These are phyloP conservation scores for Lagocephalus sceleratus DNA, from an alignment of 2,797 vertebrate species.

Conservation along the genomic window DNA sequence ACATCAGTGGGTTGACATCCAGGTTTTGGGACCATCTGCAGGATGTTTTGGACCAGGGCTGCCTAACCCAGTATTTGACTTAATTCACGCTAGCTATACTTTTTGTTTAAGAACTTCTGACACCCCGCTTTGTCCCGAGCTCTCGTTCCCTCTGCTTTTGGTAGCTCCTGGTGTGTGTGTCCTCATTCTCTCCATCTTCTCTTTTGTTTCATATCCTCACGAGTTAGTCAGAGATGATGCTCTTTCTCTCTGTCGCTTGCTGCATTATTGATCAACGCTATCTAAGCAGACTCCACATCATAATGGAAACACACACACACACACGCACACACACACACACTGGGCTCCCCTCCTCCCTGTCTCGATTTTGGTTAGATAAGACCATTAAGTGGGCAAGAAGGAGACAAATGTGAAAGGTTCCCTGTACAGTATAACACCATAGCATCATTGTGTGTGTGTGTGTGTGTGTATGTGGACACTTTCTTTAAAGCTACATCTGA, in stretches of 20 bases:
- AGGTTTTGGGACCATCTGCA: too few species aligned
- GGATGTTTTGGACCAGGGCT: too few species aligned
- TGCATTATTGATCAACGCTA: conserved; percentile 67
- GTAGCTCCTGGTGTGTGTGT: conserved; percentile 11
- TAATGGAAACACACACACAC: conserved; percentile 19
- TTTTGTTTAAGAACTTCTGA: neutral
- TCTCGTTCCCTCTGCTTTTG: conserved; percentile 16
- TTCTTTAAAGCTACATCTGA: conserved; percentile 21
- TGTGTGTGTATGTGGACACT: conserved; percentile 9
- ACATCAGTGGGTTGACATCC: conserved; percentile 12
- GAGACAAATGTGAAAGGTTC: conserved; percentile 20
- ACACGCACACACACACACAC: conserved; percentile 13
- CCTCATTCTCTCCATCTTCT: conserved; percentile 17
- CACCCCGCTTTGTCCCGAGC: neutral
- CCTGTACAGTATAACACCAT: conserved; percentile 8
- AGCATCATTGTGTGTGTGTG: conserved; percentile 12
- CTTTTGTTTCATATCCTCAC: conserved; percentile 39
- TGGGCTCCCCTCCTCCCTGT: conserved; percentile 11
- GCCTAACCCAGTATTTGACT: too few species aligned
- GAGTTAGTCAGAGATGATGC: conserved; percentile 49
- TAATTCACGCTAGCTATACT: neutral
- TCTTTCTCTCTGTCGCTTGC: conserved; percentile 17
- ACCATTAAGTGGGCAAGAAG: conserved; percentile 40
- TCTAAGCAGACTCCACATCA: conserved; percentile 40
- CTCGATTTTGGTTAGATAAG: conserved; percentile 47